Base-by-base conservation (phyloP, 2,888 invertebrate genomes). In the Dynastes maya region DNA sequence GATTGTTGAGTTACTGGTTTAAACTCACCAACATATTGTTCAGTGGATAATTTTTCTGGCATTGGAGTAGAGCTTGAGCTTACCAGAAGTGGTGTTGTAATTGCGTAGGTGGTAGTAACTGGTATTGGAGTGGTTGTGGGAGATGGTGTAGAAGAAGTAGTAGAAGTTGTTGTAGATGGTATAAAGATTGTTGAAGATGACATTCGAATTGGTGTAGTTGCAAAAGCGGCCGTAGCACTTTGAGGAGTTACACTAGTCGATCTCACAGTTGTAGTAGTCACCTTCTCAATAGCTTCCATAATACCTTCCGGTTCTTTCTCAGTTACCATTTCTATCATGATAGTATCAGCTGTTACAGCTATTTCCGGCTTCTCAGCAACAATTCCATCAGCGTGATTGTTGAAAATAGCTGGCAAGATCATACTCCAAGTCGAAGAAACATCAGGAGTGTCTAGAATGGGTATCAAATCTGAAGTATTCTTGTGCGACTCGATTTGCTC, bases 401-500 rank as follows among this genome's bases (percentile, higher is more conserved):
- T 94, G 84, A 96, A 94, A 78, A 96, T 93, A 0, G 95, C 94
- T 0, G 96, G 96, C 67, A 96, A 89, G 80, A 96, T 95, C 86
- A 94, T 92, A 81, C 94, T 95, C 96, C 96, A 96, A 0, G 94
- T 92, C 70, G 94, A 93, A 0, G 93, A 93, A 0, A 94, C 94
- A 85, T 94, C 94, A 0, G 94, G 94, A 0, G 94, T 94, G 83
- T 94, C 94, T 76, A 94, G 89, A 3, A 92, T 89, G 1, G 91
- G 90, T 32, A 79, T 71, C 81, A 89, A 84, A n/a, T 82, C 80
- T 58, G 83, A 79, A 74, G 84, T 83, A 80, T 90, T 92, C 89
- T 89, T 93, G 86, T 87, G 91, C 85, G 90, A 88, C 81, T 93
- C 93, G 88, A 95, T 92, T 89, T 96, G 95, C 75, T 94, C 93